Evolutionary conservation across 2,888 invertebrate genomes (phyloP), one percentile per base, ranked within the genome.

Genomic region (Artemia sinica): DNA sequence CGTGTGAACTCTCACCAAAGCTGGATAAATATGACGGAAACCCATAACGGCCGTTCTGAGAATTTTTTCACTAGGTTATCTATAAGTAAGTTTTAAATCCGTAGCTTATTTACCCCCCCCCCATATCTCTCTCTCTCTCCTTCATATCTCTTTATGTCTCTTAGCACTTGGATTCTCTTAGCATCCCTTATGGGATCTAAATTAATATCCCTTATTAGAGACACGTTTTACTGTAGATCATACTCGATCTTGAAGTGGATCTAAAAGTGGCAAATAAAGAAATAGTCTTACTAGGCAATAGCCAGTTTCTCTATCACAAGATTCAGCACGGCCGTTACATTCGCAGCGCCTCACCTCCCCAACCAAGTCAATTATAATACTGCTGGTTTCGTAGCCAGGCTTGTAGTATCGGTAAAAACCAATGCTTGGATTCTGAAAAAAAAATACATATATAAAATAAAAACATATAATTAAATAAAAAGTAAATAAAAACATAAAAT

Each of bases 231-330:
- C 49, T 50, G n/a, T 41, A 28, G 41, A 28, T 69, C 13, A 49
- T 65, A 52, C 28, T 58, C 2, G 49, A 68, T 66, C 65, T 73
- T 67, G 65, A 52, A 41, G 49, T 52, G 1, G 41, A 49, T 70
- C n/a, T 13, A 14, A 41, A 28, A 69, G 52, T 5, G 41, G 41
- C 41, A 41, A 41, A 41, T 41, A 69, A 28, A 14, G 66, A 13
- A 1, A 52, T 13, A 14, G 67, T 66, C 82, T 81, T 79, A 91
- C 93, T 81, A 85, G 77, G 75, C 95, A 96, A 71, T 85, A 78
- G 69, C 95, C 94, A 18, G 90, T 90, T 75, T 89, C 87, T 0
- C 84, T 84, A 75, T 94, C 84, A 76, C 95, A 96, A 13, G 83
- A 79, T 9, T 80, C 79, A 4, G 91, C 89, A 70, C 91, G 82